Conservation (phyloP, 2,797 vertebrate species). For the Pterois miles region DNA sequence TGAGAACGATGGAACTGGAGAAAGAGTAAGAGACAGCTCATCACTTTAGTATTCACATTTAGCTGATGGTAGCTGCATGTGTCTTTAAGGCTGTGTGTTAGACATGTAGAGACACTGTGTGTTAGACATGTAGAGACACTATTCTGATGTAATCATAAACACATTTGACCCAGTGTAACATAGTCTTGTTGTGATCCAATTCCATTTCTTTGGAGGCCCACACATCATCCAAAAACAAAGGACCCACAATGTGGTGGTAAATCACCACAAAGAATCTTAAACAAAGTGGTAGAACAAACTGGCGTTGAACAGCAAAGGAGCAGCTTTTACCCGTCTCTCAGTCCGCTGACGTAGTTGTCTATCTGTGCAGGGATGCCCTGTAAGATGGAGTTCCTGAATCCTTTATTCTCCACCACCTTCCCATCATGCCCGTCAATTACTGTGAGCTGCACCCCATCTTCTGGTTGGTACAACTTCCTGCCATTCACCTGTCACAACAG, state of each 20-base stretch:
- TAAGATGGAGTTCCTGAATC: constrained; percentile 88
- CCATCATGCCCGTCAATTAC: constrained; percentile 88
- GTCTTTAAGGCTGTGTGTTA: not conserved
- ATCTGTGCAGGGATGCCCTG: constrained; percentile 92
- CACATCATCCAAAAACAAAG: not conserved
- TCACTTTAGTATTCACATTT: not conserved
- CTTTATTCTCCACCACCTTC: constrained; percentile 82
- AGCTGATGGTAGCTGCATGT: not conserved
- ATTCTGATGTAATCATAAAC: not conserved
- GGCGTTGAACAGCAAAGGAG: not conserved
- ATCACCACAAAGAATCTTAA: not conserved
- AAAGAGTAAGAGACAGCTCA: not conserved
- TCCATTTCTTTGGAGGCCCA: no score
- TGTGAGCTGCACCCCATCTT: constrained; percentile 91
- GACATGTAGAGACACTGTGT: not conserved
- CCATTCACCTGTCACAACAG: constrained; percentile 85
- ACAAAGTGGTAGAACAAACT: not conserved
- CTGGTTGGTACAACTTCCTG: constrained; percentile 85
- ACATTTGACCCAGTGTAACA: not conserved
- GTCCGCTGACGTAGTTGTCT: constrained; percentile 86
- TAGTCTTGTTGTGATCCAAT: not conserved
- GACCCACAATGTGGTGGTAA: not conserved
- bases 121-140: not conserved
- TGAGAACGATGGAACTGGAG: constrained; percentile 89
- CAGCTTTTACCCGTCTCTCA: constrained; percentile 87